Evolutionary conservation across 1,140 invertebrate genomes (phyloP).

Genomic region (Anoplophora glabripennis): DNA sequence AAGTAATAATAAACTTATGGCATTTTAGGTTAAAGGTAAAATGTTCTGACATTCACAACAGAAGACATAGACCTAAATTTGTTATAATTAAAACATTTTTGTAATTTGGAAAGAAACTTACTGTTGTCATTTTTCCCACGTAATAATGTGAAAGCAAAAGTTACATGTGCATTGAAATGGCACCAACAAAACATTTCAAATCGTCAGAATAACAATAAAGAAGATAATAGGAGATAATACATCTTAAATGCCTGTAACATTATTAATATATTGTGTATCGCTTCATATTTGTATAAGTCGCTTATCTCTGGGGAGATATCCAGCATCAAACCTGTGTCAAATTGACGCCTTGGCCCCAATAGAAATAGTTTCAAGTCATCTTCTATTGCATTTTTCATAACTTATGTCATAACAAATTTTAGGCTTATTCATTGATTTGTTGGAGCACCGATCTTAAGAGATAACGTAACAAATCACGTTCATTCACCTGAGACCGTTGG

Average conservation of each 20-base stretch:
- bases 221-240: conserved; percentile 26
- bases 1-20: no score
- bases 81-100: no score
- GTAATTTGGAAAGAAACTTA: no score
- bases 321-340: conserved; percentile 20
- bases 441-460: conserved; percentile 22
- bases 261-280: conserved; percentile 24
- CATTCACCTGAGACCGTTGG: conserved; percentile 21
- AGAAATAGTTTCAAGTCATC: conserved; percentile 31
- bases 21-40: no score
- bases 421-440: conserved; percentile 32
- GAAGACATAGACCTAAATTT: no score
- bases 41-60: no score
- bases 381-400: conserved; percentile 36
- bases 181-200: conserved; percentile 6
- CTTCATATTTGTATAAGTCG: conserved; percentile 27
- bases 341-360: conserved; percentile 28
- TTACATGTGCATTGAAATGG: no score
- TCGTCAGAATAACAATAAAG: conserved; percentile 15
- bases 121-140: no score
- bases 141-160: no score
- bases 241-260: conserved; percentile 24
- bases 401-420: conserved; percentile 37
- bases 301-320: conserved; percentile 16
- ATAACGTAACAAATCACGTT: conserved; percentile 28